phyloP scores from a whole-genome alignment of 2,888 invertebrate species.

The Drosophila mercatorum region DNA sequence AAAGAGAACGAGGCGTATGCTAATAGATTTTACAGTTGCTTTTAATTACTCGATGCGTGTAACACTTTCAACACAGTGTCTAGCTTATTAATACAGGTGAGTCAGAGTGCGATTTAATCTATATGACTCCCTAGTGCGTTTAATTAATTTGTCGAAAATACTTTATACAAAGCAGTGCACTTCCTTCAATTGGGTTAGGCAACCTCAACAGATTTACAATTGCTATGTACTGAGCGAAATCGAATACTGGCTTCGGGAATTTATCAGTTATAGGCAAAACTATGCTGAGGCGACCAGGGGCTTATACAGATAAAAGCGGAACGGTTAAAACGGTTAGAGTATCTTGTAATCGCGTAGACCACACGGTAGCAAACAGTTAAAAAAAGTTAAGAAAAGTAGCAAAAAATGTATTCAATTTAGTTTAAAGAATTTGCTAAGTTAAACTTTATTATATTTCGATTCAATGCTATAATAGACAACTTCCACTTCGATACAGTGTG shows the following conservation, averaged over 20 bases:
- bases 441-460: too few relatives aligned
- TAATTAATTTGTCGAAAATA: too few relatives aligned
- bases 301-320: neutral
- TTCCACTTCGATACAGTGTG: neutral
- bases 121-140: too few relatives aligned
- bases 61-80: neutral
- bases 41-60: neutral
- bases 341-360: neutral
- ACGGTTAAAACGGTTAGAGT: neutral
- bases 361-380: too few relatives aligned
- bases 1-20: neutral
- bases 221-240: neutral
- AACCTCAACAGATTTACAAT: neutral
- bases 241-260: too few relatives aligned
- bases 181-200: neutral
- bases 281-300: too few relatives aligned
- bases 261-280: too few relatives aligned
- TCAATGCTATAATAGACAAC: too few relatives aligned
- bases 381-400: too few relatives aligned
- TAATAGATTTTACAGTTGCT: conserved; percentile 17
- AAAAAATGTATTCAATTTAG: too few relatives aligned
- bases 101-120: neutral
- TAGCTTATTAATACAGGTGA: neutral
- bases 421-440: too few relatives aligned
- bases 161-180: too few relatives aligned